phyloP scores from a whole-genome alignment of 2,797 vertebrate species.

The Podargus strigoides region DNA sequence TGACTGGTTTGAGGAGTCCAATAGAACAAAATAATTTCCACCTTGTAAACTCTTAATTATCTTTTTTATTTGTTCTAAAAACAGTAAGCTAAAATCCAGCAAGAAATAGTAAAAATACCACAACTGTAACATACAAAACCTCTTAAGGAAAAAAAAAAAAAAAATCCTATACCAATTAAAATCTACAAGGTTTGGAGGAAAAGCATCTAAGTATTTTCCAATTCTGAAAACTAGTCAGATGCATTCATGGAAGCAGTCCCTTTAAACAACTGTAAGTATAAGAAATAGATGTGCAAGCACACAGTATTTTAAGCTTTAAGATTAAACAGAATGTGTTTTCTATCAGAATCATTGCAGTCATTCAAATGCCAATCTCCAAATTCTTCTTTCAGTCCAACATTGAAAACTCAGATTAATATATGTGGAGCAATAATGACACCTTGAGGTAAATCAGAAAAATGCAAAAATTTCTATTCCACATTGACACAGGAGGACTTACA shows the following conservation, averaged over 20 bases:
- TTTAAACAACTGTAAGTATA: slow-evolving; percentile 47
- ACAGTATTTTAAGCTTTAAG: background rate
- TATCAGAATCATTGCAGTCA: background rate
- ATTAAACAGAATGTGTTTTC: background rate
- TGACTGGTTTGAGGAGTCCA: background rate
- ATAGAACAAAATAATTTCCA: background rate
- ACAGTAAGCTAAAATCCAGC: background rate
- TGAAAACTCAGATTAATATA: background rate
- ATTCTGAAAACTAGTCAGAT: background rate
- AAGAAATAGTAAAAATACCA: background rate
- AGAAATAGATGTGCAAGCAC: background rate
- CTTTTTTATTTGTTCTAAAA: slow-evolving; percentile 40
- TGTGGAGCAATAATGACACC: slow-evolving; percentile 61
- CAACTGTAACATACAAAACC: background rate
- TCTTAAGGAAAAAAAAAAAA: background rate
- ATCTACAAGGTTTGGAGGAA: background rate
- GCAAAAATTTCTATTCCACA: background rate
- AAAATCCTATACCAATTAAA: background rate
- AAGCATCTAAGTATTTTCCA: background rate
- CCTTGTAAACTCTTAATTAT: background rate
- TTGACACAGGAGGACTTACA: background rate
- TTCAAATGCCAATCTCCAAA: background rate
- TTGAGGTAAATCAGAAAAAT: slow-evolving; percentile 53
- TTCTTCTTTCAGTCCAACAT: background rate
- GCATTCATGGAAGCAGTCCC: background rate